Percentiles rank a stretch among this genome's conserved stretches.
These are phyloP conservation scores for Notolepis coatsorum DNA, from an alignment of 2,797 vertebrate genomes.

Conservation along the genomic window DNA sequence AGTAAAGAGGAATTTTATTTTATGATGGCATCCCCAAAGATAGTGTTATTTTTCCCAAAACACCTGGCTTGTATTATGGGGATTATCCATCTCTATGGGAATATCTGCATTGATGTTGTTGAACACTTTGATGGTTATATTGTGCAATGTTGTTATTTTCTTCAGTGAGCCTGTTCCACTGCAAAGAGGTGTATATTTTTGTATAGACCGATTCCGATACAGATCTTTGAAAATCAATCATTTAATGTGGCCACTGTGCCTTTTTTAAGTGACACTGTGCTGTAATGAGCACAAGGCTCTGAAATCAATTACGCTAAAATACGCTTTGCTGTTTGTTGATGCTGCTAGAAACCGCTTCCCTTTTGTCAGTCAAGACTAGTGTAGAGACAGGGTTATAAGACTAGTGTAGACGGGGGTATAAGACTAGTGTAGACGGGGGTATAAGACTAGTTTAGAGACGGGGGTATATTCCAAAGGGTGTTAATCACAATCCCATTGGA, in stretches of 20 bases:
- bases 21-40: neutral
- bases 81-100: neutral
- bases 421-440: slow-evolving; percentile 33
- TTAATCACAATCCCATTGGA: slow-evolving; percentile 47
- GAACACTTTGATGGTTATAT: slow-evolving; percentile 62
- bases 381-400: too few species aligned
- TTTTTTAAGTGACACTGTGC: slow-evolving; percentile 41
- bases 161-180: slow-evolving; percentile 58
- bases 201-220: slow-evolving; percentile 23
- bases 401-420: too few species aligned
- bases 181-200: slow-evolving; percentile 67
- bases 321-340: slow-evolving; percentile 73
- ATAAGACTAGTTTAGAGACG: slow-evolving; percentile 28
- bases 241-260: slow-evolving; percentile 49
- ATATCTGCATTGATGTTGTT: slow-evolving; percentile 35
- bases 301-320: slow-evolving; percentile 65
- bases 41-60: neutral
- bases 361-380: slow-evolving; percentile 56
- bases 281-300: slow-evolving; percentile 47
- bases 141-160: slow-evolving; percentile 76
- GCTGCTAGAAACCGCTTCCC: slow-evolving; percentile 72
- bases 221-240: slow-evolving; percentile 32
- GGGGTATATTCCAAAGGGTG: slow-evolving; percentile 51
- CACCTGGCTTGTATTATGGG: neutral
- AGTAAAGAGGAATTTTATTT: neutral